Evolutionary conservation across 1,140 invertebrate species (phyloP), one percentile per base, ranked within the genome.

Genomic region (Idris sp.): DNA sequence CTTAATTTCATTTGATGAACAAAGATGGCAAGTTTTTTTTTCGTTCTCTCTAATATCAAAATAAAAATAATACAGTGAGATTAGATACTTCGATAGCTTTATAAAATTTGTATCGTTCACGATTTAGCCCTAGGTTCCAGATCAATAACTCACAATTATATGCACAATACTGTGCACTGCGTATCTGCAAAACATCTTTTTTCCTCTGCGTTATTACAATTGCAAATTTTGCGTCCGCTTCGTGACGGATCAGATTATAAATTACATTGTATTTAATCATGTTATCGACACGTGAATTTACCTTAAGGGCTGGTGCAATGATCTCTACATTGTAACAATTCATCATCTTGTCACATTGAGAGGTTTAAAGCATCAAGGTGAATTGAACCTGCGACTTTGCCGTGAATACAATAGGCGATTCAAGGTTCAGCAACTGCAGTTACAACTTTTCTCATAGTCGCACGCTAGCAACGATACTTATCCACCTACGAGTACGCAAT

Each of bases 281-380:
- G 41, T 67, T 74, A 67, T 67, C 48, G 71, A 74, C 54, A 64
- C 61, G 54, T 61, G 43, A 67, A 62, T 72, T 71, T 67, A 30
- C 59, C 65, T 65, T 69, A 54, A 71, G 65, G 65, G 73, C 65
- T 41, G 26, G 73, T 48, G 65, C 65, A 76, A 61, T 61, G 65
- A 71, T 76, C 67, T 56, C 31, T 28, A 41, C 61, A 68, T 71
- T 76, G 67, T 71, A 71, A 62, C 67, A 65, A 76, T 76, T 72
- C 74, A 76, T 76, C 68, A 76, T 76, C 61, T 72, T 76, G 74
- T 76, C 74, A 67, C 74, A 72, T 76, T 76, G 62, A 62, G 61
- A 68, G 74, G 74, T 76, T 76, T 68, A 68, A 76, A 72, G 62
- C 74, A 76, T 76, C 74, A 76, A 76, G 74, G 74, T 72, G 68